These are phyloP conservation scores for Hyposoter dolosus DNA, from an alignment of 2,888 invertebrate genomes.

Conservation along the genomic window DNA sequence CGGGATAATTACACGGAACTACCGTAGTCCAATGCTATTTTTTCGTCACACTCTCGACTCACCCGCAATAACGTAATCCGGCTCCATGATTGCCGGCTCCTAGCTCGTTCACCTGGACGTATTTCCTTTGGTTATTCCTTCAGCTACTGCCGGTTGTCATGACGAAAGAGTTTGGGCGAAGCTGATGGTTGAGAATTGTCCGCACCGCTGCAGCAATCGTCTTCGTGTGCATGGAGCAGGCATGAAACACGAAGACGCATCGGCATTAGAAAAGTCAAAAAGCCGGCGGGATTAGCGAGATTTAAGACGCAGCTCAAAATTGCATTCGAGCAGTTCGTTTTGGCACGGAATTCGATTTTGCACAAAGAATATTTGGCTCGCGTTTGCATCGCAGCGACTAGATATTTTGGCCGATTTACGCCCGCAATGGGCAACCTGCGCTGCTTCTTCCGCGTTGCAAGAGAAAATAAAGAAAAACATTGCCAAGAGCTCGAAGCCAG, in stretches of 20 bases:
- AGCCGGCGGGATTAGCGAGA: background rate
- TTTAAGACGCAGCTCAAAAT: background rate
- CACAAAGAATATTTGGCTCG: background rate
- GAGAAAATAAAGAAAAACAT: background rate
- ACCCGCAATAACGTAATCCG: constrained; percentile 71
- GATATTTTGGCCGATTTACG: background rate
- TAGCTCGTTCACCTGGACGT: background rate
- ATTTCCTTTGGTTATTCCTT: constrained; percentile 7
- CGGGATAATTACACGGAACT: no score
- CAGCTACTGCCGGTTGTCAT: constrained; percentile 7
- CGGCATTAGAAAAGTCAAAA: constrained; percentile 38
- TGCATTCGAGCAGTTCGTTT: background rate
- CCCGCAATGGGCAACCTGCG: background rate
- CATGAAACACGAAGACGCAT: constrained; percentile 53
- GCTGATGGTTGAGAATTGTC: background rate
- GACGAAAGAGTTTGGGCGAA: background rate
- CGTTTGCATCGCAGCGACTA: background rate
- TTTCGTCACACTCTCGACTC: constrained; percentile 38
- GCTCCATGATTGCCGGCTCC: constrained; percentile 64
- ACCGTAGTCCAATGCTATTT: background rate
- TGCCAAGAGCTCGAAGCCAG: background rate
- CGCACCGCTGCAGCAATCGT: constrained; percentile 37
- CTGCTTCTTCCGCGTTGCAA: background rate
- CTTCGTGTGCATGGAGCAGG: constrained; percentile 48
- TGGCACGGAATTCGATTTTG: background rate